A percentile compares a stretch with the other conserved stretches of the same genome.
phyloP scores from a whole-genome alignment of 2,797 vertebrate species.

The Scolopax bukidnonensis region DNA sequence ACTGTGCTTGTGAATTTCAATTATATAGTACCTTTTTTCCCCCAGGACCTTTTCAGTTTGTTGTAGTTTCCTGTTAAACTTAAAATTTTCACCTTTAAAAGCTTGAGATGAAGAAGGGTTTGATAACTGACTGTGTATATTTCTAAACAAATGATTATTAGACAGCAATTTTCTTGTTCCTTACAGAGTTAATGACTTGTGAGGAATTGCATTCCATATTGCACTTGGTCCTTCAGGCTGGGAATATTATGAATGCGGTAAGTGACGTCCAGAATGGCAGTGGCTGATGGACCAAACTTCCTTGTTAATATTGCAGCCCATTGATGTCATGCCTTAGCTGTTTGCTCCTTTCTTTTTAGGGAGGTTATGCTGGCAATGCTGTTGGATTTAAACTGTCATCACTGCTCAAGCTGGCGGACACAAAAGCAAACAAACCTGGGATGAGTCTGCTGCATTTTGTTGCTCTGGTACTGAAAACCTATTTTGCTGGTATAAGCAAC shows the following conservation, averaged over 20 bases:
- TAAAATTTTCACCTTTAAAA: not conserved
- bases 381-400: slow-evolving; percentile 97
- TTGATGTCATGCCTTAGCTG: slow-evolving; percentile 24
- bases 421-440: slow-evolving; percentile 97
- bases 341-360: slow-evolving; percentile 79
- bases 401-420: slow-evolving; percentile 94
- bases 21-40: not conserved
- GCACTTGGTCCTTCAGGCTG: slow-evolving; percentile 96
- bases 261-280: slow-evolving; percentile 65
- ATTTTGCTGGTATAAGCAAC: not conserved
- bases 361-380: slow-evolving; percentile 95
- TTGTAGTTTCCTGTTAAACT: not conserved
- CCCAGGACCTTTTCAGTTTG: not conserved
- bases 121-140: not conserved
- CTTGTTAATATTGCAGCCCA: not conserved
- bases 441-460: slow-evolving; percentile 99
- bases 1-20: not conserved
- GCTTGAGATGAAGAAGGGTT: not conserved
- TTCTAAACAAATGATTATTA: slow-evolving; percentile 26
- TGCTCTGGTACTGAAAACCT: slow-evolving; percentile 86
- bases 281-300: not conserved
- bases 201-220: slow-evolving; percentile 94
- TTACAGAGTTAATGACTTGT: slow-evolving; percentile 91
- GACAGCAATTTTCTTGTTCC: slow-evolving; percentile 35
- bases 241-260: slow-evolving; percentile 99